Conservation (phyloP, 2,113 vertebrate genomes). For the Rhinolophus ferrumequinum region DNA sequence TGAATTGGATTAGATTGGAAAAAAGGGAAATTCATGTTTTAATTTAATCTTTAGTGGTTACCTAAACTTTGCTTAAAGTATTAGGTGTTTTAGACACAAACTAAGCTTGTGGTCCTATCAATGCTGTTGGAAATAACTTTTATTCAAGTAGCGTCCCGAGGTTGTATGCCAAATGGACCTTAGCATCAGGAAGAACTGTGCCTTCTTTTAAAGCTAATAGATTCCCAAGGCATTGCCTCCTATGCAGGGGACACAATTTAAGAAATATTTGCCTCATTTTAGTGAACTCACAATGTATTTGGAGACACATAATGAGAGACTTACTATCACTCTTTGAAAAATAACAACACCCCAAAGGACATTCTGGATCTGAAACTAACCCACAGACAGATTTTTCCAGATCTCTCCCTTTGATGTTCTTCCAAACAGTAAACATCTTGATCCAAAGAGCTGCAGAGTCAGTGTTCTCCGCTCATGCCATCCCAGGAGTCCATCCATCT, state of each 20-base stretch:
- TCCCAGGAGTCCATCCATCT: constrained; percentile 3
- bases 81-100: background rate
- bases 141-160: background rate
- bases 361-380: constrained; percentile 33
- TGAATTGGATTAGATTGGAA: background rate
- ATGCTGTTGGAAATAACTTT: background rate
- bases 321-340: constrained; percentile 48
- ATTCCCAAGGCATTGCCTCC: background rate
- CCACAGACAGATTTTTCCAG: background rate
- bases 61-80: background rate
- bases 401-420: constrained; percentile 55
- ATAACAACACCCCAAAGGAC: background rate
- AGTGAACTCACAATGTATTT: constrained; percentile 39
- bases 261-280: constrained; percentile 44
- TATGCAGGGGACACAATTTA: background rate
- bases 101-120: background rate
- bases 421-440: constrained; percentile 46
- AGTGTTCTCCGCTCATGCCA: background rate
- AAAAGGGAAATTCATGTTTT: background rate
- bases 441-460: background rate
- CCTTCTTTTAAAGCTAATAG: constrained; percentile 17
- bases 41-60: constrained; percentile 4
- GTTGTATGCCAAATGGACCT: background rate
- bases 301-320: background rate
- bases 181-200: background rate